Evolutionary conservation across 2,888 invertebrate species (phyloP).

Genomic region (Alloplasta piceator): DNA sequence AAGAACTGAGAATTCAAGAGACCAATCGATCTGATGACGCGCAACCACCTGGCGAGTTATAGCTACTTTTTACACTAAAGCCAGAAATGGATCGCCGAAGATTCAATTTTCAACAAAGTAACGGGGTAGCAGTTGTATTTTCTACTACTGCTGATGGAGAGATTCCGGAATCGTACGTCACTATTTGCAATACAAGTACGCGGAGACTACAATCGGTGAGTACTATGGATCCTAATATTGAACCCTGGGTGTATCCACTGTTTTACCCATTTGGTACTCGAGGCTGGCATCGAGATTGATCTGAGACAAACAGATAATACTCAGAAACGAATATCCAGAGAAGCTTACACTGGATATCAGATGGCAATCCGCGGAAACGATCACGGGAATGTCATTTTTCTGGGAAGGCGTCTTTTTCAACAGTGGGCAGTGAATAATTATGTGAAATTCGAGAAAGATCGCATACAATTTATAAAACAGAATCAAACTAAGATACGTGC

Average conservation of each 20-base stretch:
- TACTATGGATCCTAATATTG: too few species aligned
- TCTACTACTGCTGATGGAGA: conserved; percentile 56
- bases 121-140: conserved; percentile 58
- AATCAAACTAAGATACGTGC: too few species aligned
- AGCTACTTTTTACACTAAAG: conserved; percentile 31
- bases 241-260: conserved; percentile 64
- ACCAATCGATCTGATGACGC: conserved; percentile 26
- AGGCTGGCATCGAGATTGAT: conserved; percentile 53
- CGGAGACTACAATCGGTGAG: conserved; percentile 50
- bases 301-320: neutral
- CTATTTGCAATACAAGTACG: conserved; percentile 59
- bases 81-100: conserved; percentile 56
- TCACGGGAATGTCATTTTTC: conserved; percentile 37
- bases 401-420: neutral
- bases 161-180: conserved; percentile 63
- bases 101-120: conserved; percentile 62
- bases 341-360: conserved; percentile 35
- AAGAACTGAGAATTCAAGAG: conserved; percentile 51
- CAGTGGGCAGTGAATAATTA: conserved; percentile 25
- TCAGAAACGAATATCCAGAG: conserved; percentile 17
- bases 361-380: conserved; percentile 37
- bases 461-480: too few species aligned
- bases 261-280: conserved; percentile 65
- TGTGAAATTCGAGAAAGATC: conserved; percentile 37
- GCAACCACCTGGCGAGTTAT: conserved; percentile 39